These are phyloP conservation scores for Ammospiza nelsoni DNA, from an alignment of 2,113 vertebrate species.

Conservation along the genomic window DNA sequence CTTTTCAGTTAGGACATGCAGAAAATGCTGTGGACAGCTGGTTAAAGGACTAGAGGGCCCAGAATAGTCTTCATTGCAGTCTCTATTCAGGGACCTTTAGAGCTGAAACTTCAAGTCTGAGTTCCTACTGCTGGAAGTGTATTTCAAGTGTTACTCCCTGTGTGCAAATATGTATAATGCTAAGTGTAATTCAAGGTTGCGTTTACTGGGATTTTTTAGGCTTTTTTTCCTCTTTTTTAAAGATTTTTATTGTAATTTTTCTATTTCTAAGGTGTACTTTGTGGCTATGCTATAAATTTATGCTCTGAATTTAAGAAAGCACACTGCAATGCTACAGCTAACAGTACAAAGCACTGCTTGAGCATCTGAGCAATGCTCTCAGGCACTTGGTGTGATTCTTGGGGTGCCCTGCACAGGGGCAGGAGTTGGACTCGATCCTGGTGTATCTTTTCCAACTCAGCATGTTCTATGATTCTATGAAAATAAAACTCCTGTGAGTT, in stretches of 20 bases:
- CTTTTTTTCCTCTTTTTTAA: not conserved
- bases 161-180: not conserved
- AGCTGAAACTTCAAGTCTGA: not conserved
- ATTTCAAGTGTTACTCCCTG: not conserved
- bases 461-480: not conserved
- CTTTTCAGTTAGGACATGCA: not conserved
- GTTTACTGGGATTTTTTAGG: not conserved
- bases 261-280: not conserved
- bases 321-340: not conserved
- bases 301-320: not conserved
- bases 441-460: not conserved
- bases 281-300: not conserved
- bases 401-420: accelerated
- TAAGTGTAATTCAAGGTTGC: not conserved
- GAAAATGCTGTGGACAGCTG: not conserved
- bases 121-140: not conserved
- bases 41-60: not conserved
- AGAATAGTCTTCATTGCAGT: not conserved
- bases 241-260: not conserved
- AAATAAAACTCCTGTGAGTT: not conserved
- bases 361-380: not conserved
- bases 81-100: not conserved
- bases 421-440: not conserved
- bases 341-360: not conserved
- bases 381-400: not conserved